A percentile compares a stretch with the other conserved stretches of the same genome.
Conservation (phyloP, 2,888 invertebrate genomes). For the Hemicrepidius hirtus region DNA sequence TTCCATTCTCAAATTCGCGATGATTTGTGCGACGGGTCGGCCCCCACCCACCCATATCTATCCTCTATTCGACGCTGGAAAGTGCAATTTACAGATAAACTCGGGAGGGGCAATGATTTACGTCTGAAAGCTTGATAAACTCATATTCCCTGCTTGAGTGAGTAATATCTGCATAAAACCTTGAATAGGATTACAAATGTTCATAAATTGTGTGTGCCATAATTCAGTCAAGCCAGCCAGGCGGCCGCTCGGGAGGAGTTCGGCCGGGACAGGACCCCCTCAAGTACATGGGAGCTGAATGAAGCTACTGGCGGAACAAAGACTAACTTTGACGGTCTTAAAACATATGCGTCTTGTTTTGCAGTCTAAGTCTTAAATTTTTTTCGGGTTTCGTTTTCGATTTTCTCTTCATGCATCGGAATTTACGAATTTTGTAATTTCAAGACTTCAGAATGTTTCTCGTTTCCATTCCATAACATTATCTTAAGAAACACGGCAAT, state of each 20-base stretch:
- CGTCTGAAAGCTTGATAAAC: conserved; percentile 79
- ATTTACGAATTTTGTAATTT: no score
- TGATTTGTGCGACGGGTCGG: conserved; percentile 65
- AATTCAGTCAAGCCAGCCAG: conserved; percentile 69
- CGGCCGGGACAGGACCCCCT: conserved; percentile 46
- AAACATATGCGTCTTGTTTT: conserved; percentile 40
- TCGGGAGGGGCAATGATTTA: conserved; percentile 77
- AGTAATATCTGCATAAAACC: conserved; percentile 74
- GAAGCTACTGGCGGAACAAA: conserved; percentile 19
- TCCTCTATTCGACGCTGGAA: conserved; percentile 71
- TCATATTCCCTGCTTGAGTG: conserved; percentile 73
- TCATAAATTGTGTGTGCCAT: conserved; percentile 73
- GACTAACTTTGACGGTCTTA: conserved; percentile 35
- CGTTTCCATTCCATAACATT: no score
- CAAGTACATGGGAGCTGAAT: conserved; percentile 36
- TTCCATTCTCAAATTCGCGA: conserved; percentile 64
- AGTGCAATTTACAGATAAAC: conserved; percentile 81
- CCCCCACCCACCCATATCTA: conserved; percentile 56
- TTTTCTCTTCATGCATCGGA: no score
- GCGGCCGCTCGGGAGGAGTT: conserved; percentile 56
- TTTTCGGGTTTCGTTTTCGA: background rate
- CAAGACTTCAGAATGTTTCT: no score
- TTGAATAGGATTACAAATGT: conserved; percentile 74
- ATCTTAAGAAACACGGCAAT: no score
- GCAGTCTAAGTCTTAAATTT: conserved; percentile 1